phyloP scores from a whole-genome alignment of 92 coral and sea anemone species.

The Actinostola sp. region DNA sequence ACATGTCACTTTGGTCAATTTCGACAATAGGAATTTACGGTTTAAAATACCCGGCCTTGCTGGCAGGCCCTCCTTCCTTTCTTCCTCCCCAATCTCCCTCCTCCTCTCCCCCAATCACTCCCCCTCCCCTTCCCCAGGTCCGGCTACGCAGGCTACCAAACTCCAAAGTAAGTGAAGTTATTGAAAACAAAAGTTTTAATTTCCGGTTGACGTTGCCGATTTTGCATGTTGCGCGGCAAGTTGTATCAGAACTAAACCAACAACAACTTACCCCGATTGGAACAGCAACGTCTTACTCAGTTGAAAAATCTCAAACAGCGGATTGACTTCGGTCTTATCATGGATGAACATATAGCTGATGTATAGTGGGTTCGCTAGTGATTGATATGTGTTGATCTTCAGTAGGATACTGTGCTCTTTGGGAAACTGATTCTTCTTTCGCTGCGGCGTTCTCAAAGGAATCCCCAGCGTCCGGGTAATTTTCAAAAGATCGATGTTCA shows the following conservation, averaged over 20 bases:
- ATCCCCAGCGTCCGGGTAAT: conserved; percentile 6
- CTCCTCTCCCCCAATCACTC: background rate
- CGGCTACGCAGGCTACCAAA: too few species aligned
- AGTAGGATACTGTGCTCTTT: conserved; percentile 46
- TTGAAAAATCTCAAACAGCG: conserved; percentile 46
- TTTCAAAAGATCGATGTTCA: conserved; percentile 4
- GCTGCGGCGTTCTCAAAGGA: background rate
- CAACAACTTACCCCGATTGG: conserved; percentile 23
- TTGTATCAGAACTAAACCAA: too few species aligned
- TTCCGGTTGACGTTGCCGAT: too few species aligned
- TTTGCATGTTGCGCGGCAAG: too few species aligned
- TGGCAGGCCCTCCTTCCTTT: too few species aligned
- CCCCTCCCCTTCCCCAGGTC: too few species aligned
- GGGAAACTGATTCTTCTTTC: conserved; percentile 4
- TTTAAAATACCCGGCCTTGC: too few species aligned
- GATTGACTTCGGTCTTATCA: conserved; percentile 47
- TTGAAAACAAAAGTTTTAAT: too few species aligned
- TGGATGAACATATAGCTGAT: conserved; percentile 48
- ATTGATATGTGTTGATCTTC: conserved; percentile 50
- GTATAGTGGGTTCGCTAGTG: conserved; percentile 65
- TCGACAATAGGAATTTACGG: too few species aligned
- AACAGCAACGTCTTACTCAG: conserved; percentile 32
- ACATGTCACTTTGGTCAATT: too few species aligned
- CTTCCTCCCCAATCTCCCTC: background rate
- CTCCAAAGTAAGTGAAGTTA: too few species aligned